phyloP scores from a whole-genome alignment of 2,113 vertebrate species.

The Colinus virginianus region DNA sequence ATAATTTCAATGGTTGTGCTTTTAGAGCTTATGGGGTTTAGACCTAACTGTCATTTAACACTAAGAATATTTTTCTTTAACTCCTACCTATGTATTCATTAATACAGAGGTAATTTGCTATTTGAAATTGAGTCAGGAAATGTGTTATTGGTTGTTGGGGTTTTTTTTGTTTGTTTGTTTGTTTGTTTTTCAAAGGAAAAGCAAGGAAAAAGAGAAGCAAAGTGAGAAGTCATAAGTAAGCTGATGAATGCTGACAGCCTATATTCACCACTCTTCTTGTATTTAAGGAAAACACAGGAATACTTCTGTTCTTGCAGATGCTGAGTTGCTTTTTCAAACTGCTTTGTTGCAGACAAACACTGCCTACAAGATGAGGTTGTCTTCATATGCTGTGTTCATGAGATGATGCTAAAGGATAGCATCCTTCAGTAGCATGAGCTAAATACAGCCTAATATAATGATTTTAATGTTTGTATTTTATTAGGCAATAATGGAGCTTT shows the following conservation, averaged over 20 bases:
- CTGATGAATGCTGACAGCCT: neutral
- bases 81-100: neutral
- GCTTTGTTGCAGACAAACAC: neutral
- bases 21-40: neutral
- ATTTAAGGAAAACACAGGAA: neutral
- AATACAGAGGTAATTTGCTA: neutral
- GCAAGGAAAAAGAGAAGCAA: neutral
- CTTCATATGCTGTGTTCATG: neutral
- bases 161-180: no score
- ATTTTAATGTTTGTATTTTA: constrained; percentile 62
- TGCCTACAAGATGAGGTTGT: neutral
- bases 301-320: constrained; percentile 1
- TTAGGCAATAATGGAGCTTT: constrained; percentile 71
- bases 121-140: neutral
- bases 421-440: neutral
- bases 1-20: neutral
- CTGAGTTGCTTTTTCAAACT: neutral
- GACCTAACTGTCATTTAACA: neutral
- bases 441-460: neutral
- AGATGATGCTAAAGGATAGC: neutral
- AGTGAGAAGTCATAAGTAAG: neutral
- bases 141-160: neutral
- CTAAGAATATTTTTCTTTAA: neutral
- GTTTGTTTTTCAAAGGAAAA: neutral
- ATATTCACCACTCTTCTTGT: neutral